Base-by-base conservation (phyloP, 1,140 invertebrate genomes). In the Hetaerina americana region DNA sequence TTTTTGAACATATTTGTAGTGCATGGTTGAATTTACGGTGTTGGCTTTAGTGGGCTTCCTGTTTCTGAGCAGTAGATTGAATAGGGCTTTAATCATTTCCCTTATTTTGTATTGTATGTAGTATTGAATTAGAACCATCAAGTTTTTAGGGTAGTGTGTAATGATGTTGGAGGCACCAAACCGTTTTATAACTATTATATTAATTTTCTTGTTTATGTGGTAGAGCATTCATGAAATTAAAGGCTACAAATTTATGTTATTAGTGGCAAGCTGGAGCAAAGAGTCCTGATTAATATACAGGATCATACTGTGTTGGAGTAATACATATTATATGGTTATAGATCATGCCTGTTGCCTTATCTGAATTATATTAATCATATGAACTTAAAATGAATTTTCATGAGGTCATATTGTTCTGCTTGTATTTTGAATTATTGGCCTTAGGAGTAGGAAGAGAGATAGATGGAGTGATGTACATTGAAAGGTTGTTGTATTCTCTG, bases 201-300 rank as follows among this genome's bases (percentile, higher is more conserved):
- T 57, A 18, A 57, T 57, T 57, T 57, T n/a, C 22, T n/a, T 57
- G 40, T 18, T 57, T 57, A 57, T 57, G 10, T 5, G 40, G 40
- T 57, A n/a, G n/a, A n/a, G n/a, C n/a, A n/a, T n/a, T n/a, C n/a
- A 57, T 57, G 40, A 57, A 57, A 57, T 57, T 57, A 57, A 40
- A 57, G 40, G 40, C 40, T 57, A n/a, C 15, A 57, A 57, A n/a
- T n/a, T 57, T 57, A 18, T 57, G 40, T 57, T 57, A n/a, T 57
- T 57, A 57, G 40, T 57, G 40, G 15, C 40, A 57, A 57, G 40
- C 40, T 57, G 40, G 40, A 57, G 40, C 22, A 12, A n/a, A 57
- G 40, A 57, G 15, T 57, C 40, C 40, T 57, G 40, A n/a, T 57
- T 12, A 57, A 18, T 57, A 18, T 57, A 12, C 40, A 57, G 40